Conservation (phyloP, 2,888 invertebrate genomes). For the Synanthedon andrenaeformis region DNA sequence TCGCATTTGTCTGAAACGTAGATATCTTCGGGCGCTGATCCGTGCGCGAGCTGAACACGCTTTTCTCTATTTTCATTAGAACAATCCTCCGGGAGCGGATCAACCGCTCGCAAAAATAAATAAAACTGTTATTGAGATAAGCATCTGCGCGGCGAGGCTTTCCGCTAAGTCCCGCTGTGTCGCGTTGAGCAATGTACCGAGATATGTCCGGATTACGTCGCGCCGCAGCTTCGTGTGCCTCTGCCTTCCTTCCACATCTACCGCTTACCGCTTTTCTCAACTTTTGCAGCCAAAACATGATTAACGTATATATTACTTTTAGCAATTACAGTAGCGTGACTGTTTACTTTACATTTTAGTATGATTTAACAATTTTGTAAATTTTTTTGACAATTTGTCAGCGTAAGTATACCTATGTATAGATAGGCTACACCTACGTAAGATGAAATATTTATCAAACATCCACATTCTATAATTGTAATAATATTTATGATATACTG, state of each 20-base stretch:
- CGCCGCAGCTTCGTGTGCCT: slow-evolving; percentile 37
- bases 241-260: slow-evolving; percentile 28
- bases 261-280: slow-evolving; percentile 37
- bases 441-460: too few species aligned
- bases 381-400: too few species aligned
- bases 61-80: slow-evolving; percentile 61
- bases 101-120: slow-evolving; percentile 66
- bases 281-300: slow-evolving; percentile 50
- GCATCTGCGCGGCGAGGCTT: slow-evolving; percentile 65
- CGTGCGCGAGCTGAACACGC: slow-evolving; percentile 14
- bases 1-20: slow-evolving; percentile 1
- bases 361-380: too few species aligned
- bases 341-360: too few species aligned
- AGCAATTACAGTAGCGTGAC: too few species aligned
- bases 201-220: slow-evolving; percentile 64
- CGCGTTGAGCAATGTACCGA: slow-evolving; percentile 65
- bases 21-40: slow-evolving; percentile 11
- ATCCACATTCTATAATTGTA: too few species aligned
- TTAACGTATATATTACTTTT: not conserved
- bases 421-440: too few species aligned
- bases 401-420: too few species aligned
- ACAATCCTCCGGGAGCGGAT: slow-evolving; percentile 56
- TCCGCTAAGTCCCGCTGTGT: slow-evolving; percentile 66
- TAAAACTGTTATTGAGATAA: slow-evolving; percentile 71
- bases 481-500: too few species aligned